Percentiles rank a stretch among this genome's conserved stretches.
These are phyloP conservation scores for Acleris cristana DNA, from an alignment of 2,888 invertebrate species.

Conservation along the genomic window DNA sequence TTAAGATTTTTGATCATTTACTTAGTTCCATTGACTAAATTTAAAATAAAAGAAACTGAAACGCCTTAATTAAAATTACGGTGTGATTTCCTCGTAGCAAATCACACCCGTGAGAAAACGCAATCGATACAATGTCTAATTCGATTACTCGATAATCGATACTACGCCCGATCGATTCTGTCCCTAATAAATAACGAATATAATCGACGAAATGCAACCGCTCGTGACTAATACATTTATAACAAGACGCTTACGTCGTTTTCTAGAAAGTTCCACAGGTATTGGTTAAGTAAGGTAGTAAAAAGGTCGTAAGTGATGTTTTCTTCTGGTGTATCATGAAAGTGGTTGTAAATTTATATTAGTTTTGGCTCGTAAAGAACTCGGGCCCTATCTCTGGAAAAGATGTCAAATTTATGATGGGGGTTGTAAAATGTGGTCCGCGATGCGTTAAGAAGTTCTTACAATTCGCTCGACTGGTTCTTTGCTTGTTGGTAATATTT, in stretches of 20 bases:
- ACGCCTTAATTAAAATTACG: constrained; percentile 9
- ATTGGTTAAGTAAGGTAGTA: constrained; percentile 37
- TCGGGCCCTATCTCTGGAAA: constrained; percentile 54
- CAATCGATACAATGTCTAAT: constrained; percentile 45
- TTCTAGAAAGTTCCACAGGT: background rate
- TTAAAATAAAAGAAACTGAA: too few species aligned
- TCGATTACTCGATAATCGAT: constrained; percentile 53
- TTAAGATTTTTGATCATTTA: too few species aligned
- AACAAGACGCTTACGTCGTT: constrained; percentile 29
- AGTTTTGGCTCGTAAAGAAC: constrained; percentile 74
- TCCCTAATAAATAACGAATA: constrained; percentile 43
- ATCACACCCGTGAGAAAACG: constrained; percentile 47
- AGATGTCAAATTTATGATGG: constrained; percentile 22
- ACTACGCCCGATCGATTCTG: constrained; percentile 52
- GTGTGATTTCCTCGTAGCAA: constrained; percentile 16
- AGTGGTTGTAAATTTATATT: constrained; percentile 58
- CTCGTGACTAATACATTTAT: constrained; percentile 57
- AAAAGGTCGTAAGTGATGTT: constrained; percentile 38
- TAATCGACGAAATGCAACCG: constrained; percentile 47
- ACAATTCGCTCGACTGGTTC: constrained; percentile 1
- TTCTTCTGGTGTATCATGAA: constrained; percentile 1
- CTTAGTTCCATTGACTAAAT: too few species aligned
- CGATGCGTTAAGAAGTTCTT: constrained; percentile 8
- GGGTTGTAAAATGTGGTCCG: background rate
- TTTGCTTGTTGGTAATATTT: background rate